Evolutionary conservation across 2,888 invertebrate species (phyloP), one percentile per base, ranked within the genome.

Genomic region (Caenorhabditis sp.): DNA sequence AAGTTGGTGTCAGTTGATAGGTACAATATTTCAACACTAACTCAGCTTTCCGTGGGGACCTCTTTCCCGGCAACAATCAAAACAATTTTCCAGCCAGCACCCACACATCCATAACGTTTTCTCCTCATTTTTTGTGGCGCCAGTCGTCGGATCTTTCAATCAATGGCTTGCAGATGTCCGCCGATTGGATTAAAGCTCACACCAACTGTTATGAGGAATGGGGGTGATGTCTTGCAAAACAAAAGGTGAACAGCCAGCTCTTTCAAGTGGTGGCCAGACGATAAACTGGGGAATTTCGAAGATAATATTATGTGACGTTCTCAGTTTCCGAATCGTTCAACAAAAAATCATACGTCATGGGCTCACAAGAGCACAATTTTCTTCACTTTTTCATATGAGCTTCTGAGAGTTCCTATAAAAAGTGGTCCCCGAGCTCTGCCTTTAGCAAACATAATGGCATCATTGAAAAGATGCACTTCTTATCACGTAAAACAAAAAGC

Each of bases 171-270:
- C 74, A 74, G 66, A 66, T 66, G 74, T 66, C 66, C 55, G 37
- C 50, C 3, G 48, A 27, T 55, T 66, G 41, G 66, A 74, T 74
- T 74, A 66, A 74, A 66, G 74, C 74, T 74, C 74, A 74, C 66
- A 74, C 56, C 74, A 74, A 66, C 66, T 74, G 74, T 74, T 74
- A 55, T 13, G 30, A n/a, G 50, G 22, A 48, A 17, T 24, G 43
- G 43, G 52, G 70, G 45, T 26, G 52, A 45, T 73, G 63, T 59
- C 66, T 65, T 59, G 65, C 58, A 58, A 52, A 70, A 46, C 22
- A 27, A 55, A 71, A 71, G 55, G 71, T 61, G 71, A 62, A 71
- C 71, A 62, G 55, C 61, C 32, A 53, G 45, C 15, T 35, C 24
- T 35, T 43, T 59, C 58, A 45, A 35, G 20, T 45, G 45, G 58